These are phyloP conservation scores for Etia nguti DNA, from an alignment of 2,113 vertebrate species.

Conservation along the genomic window DNA sequence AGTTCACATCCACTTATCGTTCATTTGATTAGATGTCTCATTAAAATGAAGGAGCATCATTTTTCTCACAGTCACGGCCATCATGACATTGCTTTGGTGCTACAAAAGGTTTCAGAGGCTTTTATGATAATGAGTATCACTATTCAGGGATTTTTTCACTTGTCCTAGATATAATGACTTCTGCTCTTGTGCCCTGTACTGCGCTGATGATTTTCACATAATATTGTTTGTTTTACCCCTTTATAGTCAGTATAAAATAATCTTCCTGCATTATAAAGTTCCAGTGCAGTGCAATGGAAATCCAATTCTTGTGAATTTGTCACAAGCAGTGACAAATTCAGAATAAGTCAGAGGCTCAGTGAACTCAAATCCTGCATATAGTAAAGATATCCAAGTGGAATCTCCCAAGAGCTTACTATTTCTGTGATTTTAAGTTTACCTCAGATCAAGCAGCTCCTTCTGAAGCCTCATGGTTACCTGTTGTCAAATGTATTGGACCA, in stretches of 20 bases:
- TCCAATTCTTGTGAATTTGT: neutral
- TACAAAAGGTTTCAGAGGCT: neutral
- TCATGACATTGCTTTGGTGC: slow-evolving; percentile 11
- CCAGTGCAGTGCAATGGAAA: neutral
- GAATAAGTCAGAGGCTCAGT: no score
- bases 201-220: neutral
- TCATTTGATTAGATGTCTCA: slow-evolving; percentile 3
- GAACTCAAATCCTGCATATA: no score
- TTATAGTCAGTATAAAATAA: neutral
- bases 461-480: no score
- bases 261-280: neutral
- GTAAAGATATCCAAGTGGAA: no score
- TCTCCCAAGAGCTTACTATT: no score
- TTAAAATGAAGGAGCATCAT: slow-evolving; percentile 9
- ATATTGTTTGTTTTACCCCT: neutral
- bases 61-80: slow-evolving; percentile 5
- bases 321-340: no score
- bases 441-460: no score
- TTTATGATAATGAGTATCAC: slow-evolving; percentile 9
- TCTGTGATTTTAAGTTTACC: no score
- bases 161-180: slow-evolving; percentile 8
- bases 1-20: neutral
- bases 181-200: neutral
- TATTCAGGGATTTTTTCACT: neutral
- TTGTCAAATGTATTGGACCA: no score